phyloP scores from a whole-genome alignment of 2,797 vertebrate genomes.

The Sebastes jordani region DNA sequence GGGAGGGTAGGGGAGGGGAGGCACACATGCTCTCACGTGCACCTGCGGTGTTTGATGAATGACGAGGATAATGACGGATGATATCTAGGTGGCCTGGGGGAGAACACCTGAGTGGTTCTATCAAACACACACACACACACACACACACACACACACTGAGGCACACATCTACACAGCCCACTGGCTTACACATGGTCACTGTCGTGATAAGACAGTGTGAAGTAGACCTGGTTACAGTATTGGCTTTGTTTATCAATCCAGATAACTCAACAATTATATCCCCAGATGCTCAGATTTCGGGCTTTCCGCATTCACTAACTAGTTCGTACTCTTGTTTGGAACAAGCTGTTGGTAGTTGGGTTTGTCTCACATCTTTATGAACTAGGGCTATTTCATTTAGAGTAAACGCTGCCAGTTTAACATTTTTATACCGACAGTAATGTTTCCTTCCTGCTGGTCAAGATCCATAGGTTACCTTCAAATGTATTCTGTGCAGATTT shows the following conservation, averaged over 20 bases:
- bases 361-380: neutral
- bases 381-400: too few species aligned
- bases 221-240: conserved; percentile 42
- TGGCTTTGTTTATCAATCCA: conserved; percentile 54
- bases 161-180: conserved; percentile 12
- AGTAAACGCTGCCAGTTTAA: too few species aligned
- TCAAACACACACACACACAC: conserved; percentile 25
- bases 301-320: neutral
- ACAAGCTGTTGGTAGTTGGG: neutral
- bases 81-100: conserved; percentile 75
- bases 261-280: conserved; percentile 38
- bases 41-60: conserved; percentile 79
- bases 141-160: conserved; percentile 10
- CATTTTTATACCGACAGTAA: too few species aligned
- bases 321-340: neutral
- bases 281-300: conserved; percentile 19
- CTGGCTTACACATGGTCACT: conserved; percentile 36
- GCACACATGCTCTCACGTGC: conserved; percentile 62
- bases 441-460: too few species aligned
- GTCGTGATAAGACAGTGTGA: conserved; percentile 48
- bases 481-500: too few species aligned
- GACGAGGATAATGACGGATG: conserved; percentile 81
- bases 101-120: conserved; percentile 80
- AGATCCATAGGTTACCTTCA: too few species aligned
- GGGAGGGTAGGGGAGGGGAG: neutral